Base-by-base conservation (phyloP, 2,113 vertebrate genomes). In the Mustela nigripes region DNA sequence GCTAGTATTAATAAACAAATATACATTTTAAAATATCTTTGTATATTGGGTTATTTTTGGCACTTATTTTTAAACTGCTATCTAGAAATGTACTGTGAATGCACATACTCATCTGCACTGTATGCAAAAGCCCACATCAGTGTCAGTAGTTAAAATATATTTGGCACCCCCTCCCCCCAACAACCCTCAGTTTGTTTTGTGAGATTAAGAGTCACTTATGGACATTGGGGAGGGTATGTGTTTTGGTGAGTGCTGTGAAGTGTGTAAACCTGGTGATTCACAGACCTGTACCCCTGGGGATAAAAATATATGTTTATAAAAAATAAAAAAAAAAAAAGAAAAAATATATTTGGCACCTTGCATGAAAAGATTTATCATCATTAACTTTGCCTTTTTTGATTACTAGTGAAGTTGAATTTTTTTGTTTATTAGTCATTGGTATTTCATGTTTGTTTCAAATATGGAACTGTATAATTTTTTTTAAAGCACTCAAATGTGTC, bases 121-220 rank as follows among this genome's bases (percentile, higher is more conserved):
- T 60, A 36, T n/a, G 62, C 83, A 42, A 69, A 84, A 88, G 65
- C 48, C 67, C 50, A 39, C 1, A 67, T 10, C n/a, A 71, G 2
- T 36, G 50, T 79, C 53, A 81, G 58, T 33, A 58, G 86, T 94
- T 88, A 88, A 91, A 91, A 91, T 88, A 62, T 62, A 82, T 71
- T 95, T 62, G 19, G 31, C 33, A 91, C 58, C 16, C 36, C 36
- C 36, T 36, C 36, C 36, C 36, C 36, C 36, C 36, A 36, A 36
- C 36, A 36, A 36, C 36, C 36, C 36, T 36, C 36, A 36, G 36
- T 36, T 36, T 36, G 36, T 36, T 36, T 36, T 36, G 36, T 36
- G 36, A 36, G 36, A 36, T 36, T 36, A 36, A 36, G 36, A 36
- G 36, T 36, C 36, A 36, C 36, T 36, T 36, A 36, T 36, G 36